A percentile compares a stretch with the other conserved stretches of the same genome.
Evolutionary conservation across 1,140 invertebrate species (phyloP).

Genomic region (Chionoecetes opilio): DNA sequence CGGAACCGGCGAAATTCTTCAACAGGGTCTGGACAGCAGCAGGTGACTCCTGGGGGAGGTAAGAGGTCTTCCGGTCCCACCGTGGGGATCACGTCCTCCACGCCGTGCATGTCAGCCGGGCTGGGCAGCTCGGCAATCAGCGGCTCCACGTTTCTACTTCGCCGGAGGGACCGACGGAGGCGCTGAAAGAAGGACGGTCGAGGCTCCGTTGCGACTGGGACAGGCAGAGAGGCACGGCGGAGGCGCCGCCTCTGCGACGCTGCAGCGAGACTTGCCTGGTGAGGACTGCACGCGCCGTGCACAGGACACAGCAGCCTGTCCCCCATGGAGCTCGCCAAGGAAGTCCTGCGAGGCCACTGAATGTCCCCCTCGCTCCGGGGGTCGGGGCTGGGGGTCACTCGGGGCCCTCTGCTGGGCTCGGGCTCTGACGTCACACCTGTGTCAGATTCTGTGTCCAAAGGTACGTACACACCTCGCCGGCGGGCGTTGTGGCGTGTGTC

Average conservation of each 20-base stretch:
- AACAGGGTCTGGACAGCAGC: slow-evolving; percentile 69
- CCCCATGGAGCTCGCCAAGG: neutral
- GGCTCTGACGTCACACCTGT: slow-evolving; percentile 66
- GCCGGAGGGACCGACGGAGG: slow-evolving; percentile 57
- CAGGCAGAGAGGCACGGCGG: slow-evolving; percentile 68
- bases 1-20: slow-evolving; percentile 71
- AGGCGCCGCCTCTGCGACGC: slow-evolving; percentile 64
- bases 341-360: neutral
- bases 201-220: slow-evolving; percentile 46
- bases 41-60: slow-evolving; percentile 29
- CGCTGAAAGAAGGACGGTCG: slow-evolving; percentile 70
- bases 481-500: slow-evolving; percentile 47
- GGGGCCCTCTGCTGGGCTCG: slow-evolving; percentile 42
- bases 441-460: slow-evolving; percentile 68
- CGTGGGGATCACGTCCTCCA: slow-evolving; percentile 19
- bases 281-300: slow-evolving; percentile 63
- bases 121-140: slow-evolving; percentile 63
- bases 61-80: neutral
- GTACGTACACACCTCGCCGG: slow-evolving; percentile 67
- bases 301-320: slow-evolving; percentile 57
- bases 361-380: neutral
- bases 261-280: slow-evolving; percentile 45
- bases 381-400: slow-evolving; percentile 33
- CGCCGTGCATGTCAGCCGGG: slow-evolving; percentile 9
- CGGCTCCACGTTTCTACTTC: slow-evolving; percentile 62